phyloP scores from a whole-genome alignment of 2,113 vertebrate species.

The Eptesicus fuscus region DNA sequence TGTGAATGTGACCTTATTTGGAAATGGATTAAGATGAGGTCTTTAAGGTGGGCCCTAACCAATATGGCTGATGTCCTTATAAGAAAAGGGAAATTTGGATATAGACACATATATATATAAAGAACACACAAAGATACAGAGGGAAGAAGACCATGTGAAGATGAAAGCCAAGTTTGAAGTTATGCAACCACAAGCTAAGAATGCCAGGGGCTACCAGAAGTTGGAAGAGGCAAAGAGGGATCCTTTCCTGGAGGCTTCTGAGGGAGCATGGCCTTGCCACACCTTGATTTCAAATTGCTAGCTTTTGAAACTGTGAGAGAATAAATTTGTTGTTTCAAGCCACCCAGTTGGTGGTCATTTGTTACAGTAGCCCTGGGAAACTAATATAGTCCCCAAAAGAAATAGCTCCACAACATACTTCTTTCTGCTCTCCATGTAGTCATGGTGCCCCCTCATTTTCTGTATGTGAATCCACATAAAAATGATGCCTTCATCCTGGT shows the following conservation, averaged over 20 bases:
- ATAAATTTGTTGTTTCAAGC: background rate
- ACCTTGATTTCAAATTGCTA: background rate
- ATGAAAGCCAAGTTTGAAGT: background rate
- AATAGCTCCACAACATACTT: background rate
- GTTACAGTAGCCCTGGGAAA: background rate
- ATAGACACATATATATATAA: background rate
- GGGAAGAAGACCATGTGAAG: background rate
- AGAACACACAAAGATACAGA: background rate
- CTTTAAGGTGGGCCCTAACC: background rate
- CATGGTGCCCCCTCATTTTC: background rate
- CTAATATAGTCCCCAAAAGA: background rate
- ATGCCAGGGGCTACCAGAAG: background rate
- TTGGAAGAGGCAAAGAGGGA: background rate
- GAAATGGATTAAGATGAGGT: background rate
- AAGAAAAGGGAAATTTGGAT: background rate
- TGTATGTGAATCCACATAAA: background rate
- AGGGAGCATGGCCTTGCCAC: background rate
- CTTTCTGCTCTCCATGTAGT: background rate
- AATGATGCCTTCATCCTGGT: background rate
- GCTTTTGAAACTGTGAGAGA: background rate
- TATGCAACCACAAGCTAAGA: background rate
- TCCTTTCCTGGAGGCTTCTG: background rate
- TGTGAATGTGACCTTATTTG: constrained; percentile 2
- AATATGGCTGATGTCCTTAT: background rate
- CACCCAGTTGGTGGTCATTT: background rate